A percentile compares a stretch with the other conserved stretches of the same genome.
These are phyloP conservation scores for Lepidocyrtoides sp. DNA, from an alignment of 2,888 invertebrate species.

Conservation along the genomic window DNA sequence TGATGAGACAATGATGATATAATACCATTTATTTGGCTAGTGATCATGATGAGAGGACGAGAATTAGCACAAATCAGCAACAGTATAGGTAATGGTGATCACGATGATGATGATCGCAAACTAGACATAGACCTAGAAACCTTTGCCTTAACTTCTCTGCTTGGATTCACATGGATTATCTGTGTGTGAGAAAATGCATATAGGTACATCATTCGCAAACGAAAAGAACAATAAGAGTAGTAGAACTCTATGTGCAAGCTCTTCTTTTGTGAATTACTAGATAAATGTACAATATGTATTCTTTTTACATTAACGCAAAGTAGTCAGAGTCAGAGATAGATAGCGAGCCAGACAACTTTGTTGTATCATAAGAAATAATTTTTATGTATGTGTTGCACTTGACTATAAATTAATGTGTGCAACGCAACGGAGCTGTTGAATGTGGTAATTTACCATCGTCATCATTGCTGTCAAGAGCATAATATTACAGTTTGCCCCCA, in stretches of 20 bases:
- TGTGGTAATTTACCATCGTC: constrained; percentile 28
- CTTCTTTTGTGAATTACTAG: no score
- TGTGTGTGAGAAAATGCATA: constrained; percentile 38
- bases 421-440: constrained; percentile 5
- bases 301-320: no score
- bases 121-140: constrained; percentile 81
- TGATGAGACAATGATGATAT: constrained; percentile 52
- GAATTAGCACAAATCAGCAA: background rate
- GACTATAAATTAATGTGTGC: constrained; percentile 44
- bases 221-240: no score
- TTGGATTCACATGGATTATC: constrained; percentile 66
- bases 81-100: background rate
- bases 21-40: constrained; percentile 29
- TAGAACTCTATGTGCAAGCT: no score
- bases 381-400: constrained; percentile 54
- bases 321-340: background rate
- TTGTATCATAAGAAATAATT: background rate
- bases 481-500: background rate
- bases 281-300: no score
- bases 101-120: constrained; percentile 70
- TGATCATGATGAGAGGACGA: background rate
- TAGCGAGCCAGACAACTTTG: constrained; percentile 22
- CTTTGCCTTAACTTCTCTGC: constrained; percentile 71
- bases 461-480: constrained; percentile 14
- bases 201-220: no score